These are phyloP conservation scores for Lasioglossum oenotherae DNA, from an alignment of 2,888 invertebrate genomes.

Conservation along the genomic window DNA sequence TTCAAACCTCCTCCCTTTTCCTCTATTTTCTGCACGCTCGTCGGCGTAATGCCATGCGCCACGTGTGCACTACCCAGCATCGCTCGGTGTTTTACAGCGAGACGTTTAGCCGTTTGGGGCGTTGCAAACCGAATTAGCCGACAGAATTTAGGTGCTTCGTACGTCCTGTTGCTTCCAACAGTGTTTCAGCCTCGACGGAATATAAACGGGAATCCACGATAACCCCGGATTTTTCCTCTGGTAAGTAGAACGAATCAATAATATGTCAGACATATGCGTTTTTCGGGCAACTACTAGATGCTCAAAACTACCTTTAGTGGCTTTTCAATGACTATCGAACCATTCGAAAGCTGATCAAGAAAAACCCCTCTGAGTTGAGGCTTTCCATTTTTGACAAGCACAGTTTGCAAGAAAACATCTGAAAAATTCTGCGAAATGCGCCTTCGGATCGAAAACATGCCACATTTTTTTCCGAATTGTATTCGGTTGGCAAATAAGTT, in stretches of 20 bases:
- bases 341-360: no score
- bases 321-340: no score
- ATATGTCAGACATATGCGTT: background rate
- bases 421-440: no score
- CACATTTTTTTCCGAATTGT: no score
- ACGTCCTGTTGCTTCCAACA: slow-evolving; percentile 2
- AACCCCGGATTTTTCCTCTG: background rate
- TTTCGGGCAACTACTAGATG: background rate
- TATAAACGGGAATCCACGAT: background rate
- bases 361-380: no score
- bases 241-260: background rate
- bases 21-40: background rate
- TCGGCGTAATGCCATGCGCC: background rate
- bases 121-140: slow-evolving; percentile 2
- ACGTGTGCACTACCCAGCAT: background rate
- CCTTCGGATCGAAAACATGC: no score
- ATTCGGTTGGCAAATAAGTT: no score
- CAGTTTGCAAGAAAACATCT: no score
- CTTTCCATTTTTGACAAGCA: no score
- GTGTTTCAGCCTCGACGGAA: background rate
- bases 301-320: no score
- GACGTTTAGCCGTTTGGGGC: background rate
- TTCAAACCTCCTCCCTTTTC: background rate
- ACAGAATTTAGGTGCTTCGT: background rate
- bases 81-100: slow-evolving; percentile 9